phyloP scores from a whole-genome alignment of 2,797 vertebrate species.

The Leucoraja ocellata region DNA sequence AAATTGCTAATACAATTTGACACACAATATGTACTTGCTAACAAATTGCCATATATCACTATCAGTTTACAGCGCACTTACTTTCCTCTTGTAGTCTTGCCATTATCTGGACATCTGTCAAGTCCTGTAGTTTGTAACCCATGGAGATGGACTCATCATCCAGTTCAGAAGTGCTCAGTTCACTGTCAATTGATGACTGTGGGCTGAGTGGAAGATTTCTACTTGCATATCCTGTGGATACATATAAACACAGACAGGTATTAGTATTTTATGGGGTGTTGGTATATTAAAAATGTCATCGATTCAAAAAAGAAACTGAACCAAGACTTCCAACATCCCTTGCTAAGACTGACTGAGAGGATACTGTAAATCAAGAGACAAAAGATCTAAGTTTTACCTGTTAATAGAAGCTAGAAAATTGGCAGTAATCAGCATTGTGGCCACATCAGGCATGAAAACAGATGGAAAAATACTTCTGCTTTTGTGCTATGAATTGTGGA shows the following conservation, averaged over 20 bases:
- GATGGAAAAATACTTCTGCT: neutral
- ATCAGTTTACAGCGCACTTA: slow-evolving; percentile 57
- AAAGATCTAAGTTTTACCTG: neutral
- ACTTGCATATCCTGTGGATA: slow-evolving; percentile 61
- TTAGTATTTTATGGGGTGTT: neutral
- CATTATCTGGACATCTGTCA: slow-evolving; percentile 98
- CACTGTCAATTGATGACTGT: slow-evolving; percentile 89
- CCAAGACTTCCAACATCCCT: neutral
- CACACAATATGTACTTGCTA: slow-evolving; percentile 1
- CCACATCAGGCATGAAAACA: neutral
- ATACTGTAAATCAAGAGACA: neutral
- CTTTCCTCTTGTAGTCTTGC: slow-evolving; percentile 96
- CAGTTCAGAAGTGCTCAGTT: slow-evolving; percentile 79
- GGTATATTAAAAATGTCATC: neutral
- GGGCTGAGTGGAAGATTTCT: slow-evolving; percentile 77
- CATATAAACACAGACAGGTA: neutral
- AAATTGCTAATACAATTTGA: neutral
- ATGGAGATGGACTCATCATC: slow-evolving; percentile 90
- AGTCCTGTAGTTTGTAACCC: slow-evolving; percentile 95
- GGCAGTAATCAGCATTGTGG: neutral
- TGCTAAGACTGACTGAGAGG: too few species aligned
- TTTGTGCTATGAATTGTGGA: neutral
- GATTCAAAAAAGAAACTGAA: neutral
- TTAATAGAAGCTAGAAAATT: neutral
- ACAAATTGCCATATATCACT: neutral